Percentiles rank a stretch among this genome's conserved stretches.
Evolutionary conservation across 2,888 invertebrate genomes (phyloP).

Genomic region (Noctua janthe): DNA sequence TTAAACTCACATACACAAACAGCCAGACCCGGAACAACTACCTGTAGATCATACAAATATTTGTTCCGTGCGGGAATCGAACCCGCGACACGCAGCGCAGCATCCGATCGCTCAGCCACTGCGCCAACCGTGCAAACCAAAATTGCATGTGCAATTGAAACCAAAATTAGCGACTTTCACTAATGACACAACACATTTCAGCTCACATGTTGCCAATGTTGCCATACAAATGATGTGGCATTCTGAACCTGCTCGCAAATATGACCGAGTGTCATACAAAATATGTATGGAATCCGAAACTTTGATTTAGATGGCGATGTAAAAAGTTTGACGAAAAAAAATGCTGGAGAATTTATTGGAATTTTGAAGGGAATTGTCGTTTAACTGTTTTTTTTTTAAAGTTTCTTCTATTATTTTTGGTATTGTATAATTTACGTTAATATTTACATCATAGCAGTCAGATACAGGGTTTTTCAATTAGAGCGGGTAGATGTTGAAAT

Average conservation of each 20-base stretch:
- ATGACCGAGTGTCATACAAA: constrained; percentile 68
- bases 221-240: constrained; percentile 81
- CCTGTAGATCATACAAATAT: too few species aligned
- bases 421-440: background rate
- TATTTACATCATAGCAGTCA: background rate
- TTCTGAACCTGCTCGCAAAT: constrained; percentile 78
- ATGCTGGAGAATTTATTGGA: constrained; percentile 3
- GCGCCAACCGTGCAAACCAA: too few species aligned
- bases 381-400: background rate
- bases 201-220: constrained; percentile 59
- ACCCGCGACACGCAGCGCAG: too few species aligned
- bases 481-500: too few species aligned
- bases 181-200: constrained; percentile 57
- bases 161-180: constrained; percentile 50
- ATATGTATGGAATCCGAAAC: constrained; percentile 73
- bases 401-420: background rate
- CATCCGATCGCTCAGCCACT: too few species aligned
- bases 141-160: too few species aligned
- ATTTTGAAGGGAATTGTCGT: constrained; percentile 7
- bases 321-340: constrained; percentile 34
- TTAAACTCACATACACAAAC: too few species aligned
- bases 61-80: too few species aligned
- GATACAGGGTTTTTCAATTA: too few species aligned
- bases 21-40: too few species aligned
- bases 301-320: constrained; percentile 79